phyloP scores from a whole-genome alignment of 2,113 vertebrate genomes.

The Elgaria multicarinata region DNA sequence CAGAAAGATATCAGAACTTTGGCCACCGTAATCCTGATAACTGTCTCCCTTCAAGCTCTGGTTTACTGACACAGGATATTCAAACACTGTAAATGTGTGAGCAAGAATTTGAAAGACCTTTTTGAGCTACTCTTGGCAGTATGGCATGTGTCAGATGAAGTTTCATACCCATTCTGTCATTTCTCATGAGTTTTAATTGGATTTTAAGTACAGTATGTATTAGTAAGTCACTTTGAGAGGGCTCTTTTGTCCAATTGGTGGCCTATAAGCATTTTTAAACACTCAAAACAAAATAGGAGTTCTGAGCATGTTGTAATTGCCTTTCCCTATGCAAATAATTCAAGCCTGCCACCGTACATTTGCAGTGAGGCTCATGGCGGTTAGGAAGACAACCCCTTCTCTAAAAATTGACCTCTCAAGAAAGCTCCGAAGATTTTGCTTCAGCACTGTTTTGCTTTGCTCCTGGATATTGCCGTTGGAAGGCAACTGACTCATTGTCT shows the following conservation, averaged over 20 bases:
- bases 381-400: background rate
- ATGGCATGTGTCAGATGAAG: background rate
- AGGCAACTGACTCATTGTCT: constrained; percentile 27
- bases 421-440: background rate
- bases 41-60: background rate
- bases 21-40: background rate
- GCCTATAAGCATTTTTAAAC: too few species aligned
- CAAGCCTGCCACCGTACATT: background rate
- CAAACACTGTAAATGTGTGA: too few species aligned
- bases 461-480: background rate
- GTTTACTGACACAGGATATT: background rate
- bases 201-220: too few species aligned
- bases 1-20: accelerated
- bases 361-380: background rate
- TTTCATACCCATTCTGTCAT: background rate
- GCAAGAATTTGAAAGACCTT: background rate
- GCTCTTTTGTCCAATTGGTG: background rate
- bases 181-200: background rate
- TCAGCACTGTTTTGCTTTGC: background rate
- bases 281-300: too few species aligned
- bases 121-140: background rate
- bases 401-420: background rate
- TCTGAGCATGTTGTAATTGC: background rate
- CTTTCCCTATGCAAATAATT: background rate
- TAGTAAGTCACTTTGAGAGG: background rate